Evolutionary conservation across 2,113 vertebrate genomes (phyloP).

Genomic region (Tapirus terrestris): DNA sequence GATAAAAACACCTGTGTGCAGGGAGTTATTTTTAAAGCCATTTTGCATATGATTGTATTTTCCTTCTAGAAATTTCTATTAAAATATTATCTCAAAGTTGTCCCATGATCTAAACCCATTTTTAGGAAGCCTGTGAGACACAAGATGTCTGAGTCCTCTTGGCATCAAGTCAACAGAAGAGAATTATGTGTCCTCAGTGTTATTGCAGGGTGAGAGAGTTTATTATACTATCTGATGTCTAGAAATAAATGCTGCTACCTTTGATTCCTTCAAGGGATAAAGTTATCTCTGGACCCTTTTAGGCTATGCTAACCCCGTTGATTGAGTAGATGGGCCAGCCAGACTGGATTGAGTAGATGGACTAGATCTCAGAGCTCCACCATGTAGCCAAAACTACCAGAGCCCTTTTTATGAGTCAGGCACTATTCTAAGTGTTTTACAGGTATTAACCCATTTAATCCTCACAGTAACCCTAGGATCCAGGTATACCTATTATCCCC

Average conservation of each 20-base stretch:
- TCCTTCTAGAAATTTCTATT: constrained; percentile 21
- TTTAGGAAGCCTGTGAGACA: background rate
- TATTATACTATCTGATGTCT: background rate
- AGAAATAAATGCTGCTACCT: background rate
- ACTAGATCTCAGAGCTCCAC: background rate
- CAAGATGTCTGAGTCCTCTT: background rate
- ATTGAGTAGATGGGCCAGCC: background rate
- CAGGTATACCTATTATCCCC: background rate
- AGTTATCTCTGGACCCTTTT: background rate
- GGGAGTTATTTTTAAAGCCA: background rate
- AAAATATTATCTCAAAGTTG: background rate
- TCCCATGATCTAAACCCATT: background rate
- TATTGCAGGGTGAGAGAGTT: background rate
- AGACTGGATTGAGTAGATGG: background rate
- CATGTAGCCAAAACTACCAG: background rate
- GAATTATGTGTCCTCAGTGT: background rate
- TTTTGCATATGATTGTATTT: background rate
- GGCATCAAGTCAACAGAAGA: background rate
- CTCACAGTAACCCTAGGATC: background rate
- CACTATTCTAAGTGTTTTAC: background rate
- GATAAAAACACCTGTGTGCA: background rate
- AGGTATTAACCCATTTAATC: background rate
- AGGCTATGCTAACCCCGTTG: background rate
- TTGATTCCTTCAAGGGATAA: background rate
- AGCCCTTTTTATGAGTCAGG: background rate